Percentiles rank a stretch among this genome's conserved stretches.
Evolutionary conservation across 2,113 vertebrate species (phyloP).

Genomic region (Sakesphorus luctuosus): DNA sequence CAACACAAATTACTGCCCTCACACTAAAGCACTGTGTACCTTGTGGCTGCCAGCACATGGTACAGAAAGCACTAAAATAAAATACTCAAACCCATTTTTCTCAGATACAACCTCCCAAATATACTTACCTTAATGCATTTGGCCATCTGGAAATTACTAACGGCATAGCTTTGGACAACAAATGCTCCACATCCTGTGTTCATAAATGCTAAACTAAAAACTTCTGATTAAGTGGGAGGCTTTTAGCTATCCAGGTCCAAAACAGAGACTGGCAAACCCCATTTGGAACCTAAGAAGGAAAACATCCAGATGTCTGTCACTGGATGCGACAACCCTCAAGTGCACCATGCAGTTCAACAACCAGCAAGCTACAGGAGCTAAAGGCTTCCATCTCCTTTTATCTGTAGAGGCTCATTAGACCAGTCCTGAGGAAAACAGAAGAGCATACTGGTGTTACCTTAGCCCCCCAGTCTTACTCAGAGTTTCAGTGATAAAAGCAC

Average conservation of each 20-base stretch:
- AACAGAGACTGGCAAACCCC: background rate
- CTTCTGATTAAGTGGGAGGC: background rate
- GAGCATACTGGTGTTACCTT: background rate
- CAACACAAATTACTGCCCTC: background rate
- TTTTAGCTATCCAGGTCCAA: background rate
- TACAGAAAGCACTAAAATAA: background rate
- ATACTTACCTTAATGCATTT: background rate
- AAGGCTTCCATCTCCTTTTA: background rate
- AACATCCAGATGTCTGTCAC: background rate
- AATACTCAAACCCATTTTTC: background rate
- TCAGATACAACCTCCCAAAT: background rate
- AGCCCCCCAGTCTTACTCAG: background rate
- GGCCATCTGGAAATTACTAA: background rate
- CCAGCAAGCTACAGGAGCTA: background rate
- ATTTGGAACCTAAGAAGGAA: background rate
- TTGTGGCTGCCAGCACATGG: background rate
- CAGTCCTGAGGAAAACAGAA: background rate
- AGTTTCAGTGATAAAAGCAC: background rate
- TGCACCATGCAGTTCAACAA: background rate
- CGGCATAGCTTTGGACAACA: background rate
- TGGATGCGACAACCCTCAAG: background rate
- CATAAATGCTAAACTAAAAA: background rate
- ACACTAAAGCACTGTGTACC: background rate
- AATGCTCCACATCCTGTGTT: background rate
- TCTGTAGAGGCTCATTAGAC: background rate